Percentiles rank a stretch among this genome's conserved stretches.
phyloP scores from a whole-genome alignment of 2,797 vertebrate species.

The Galaxias olidus region DNA sequence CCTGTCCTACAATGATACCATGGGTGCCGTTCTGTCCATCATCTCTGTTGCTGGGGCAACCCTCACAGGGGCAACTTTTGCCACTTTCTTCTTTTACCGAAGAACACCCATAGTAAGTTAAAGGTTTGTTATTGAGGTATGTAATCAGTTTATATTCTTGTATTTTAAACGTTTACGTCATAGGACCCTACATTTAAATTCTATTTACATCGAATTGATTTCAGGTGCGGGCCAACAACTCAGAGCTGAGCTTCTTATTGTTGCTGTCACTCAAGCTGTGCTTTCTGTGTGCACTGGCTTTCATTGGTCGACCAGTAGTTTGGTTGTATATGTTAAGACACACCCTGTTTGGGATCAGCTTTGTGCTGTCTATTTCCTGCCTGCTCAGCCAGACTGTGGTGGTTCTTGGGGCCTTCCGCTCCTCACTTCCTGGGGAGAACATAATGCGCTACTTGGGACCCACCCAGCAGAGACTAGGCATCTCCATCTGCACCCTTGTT shows the following conservation, averaged over 20 bases:
- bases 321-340: conserved; percentile 60
- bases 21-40: too few relatives aligned
- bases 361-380: conserved; percentile 56
- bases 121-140: too few relatives aligned
- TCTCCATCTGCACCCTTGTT: conserved; percentile 46
- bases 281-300: conserved; percentile 49
- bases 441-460: conserved; percentile 50
- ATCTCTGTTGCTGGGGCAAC: too few relatives aligned
- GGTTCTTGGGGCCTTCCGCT: conserved; percentile 60
- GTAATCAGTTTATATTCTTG: too few relatives aligned
- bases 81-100: too few relatives aligned
- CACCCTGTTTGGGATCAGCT: conserved; percentile 55
- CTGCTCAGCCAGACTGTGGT: conserved; percentile 60
- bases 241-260: conserved; percentile 57
- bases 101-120: too few relatives aligned
- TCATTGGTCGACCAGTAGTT: conserved; percentile 44
- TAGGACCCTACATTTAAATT: too few relatives aligned
- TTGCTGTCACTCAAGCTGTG: conserved; percentile 52
- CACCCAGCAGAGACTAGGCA: conserved; percentile 54
- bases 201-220: too few relatives aligned
- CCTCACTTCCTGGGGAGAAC: conserved; percentile 53
- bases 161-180: too few relatives aligned
- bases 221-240: conserved; percentile 49
- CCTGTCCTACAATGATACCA: conserved; percentile 51
- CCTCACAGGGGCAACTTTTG: too few relatives aligned